Conservation (phyloP, 2,113 vertebrate genomes). For the Neogobius melanostomus region DNA sequence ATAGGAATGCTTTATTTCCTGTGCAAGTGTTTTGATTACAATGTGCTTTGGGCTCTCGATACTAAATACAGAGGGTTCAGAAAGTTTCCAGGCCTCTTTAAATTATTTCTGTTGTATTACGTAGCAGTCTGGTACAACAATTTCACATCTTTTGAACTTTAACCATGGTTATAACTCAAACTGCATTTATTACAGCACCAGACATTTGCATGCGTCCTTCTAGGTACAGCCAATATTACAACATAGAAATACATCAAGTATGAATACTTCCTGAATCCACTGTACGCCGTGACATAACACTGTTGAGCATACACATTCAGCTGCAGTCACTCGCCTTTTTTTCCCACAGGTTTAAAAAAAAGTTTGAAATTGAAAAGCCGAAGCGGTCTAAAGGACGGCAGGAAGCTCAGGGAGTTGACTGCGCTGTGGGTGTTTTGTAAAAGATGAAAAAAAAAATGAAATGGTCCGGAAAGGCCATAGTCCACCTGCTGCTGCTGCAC, state of each 20-base stretch:
- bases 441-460: constrained; percentile 11
- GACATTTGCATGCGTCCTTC: too few relatives aligned
- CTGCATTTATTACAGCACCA: too few relatives aligned
- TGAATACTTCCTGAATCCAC: too few relatives aligned
- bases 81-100: too few relatives aligned
- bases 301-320: not conserved
- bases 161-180: too few relatives aligned
- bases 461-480: constrained; percentile 4
- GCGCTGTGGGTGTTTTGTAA: constrained; percentile 17
- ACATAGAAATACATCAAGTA: too few relatives aligned
- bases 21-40: constrained; percentile 1
- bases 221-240: too few relatives aligned
- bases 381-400: constrained; percentile 2
- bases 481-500: constrained; percentile 7
- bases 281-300: not conserved
- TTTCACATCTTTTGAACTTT: too few relatives aligned
- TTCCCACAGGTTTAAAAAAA: not conserved
- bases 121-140: too few relatives aligned
- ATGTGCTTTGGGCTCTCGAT: constrained; percentile 5
- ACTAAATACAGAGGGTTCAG: not conserved
- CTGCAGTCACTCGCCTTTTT: constrained; percentile 8
- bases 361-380: constrained; percentile 11
- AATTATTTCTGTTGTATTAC: too few relatives aligned
- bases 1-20: not conserved
- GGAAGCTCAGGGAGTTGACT: not conserved